phyloP scores from a whole-genome alignment of 2,888 invertebrate genomes.

The Pandemis cinnamomeana region DNA sequence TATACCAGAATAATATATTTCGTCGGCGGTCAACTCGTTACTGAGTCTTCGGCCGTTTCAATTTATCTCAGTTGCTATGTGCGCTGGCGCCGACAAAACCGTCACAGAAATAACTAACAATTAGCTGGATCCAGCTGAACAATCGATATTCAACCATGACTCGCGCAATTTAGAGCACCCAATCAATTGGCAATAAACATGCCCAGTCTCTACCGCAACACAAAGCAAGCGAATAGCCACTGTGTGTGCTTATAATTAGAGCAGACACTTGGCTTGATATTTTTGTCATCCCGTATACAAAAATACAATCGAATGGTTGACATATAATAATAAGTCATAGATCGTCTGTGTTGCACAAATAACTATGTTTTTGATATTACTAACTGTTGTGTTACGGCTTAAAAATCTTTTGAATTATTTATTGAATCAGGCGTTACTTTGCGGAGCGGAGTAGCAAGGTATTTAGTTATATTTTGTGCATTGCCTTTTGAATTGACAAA shows the following conservation, averaged over 20 bases:
- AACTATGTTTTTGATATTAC: neutral
- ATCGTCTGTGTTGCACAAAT: neutral
- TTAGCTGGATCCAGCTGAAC: neutral
- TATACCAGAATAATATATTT: neutral
- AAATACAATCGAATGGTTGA: neutral
- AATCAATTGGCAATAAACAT: neutral
- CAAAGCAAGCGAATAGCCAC: neutral
- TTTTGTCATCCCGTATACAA: neutral
- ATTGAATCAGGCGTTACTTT: no score
- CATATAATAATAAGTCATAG: neutral
- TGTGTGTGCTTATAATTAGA: neutral
- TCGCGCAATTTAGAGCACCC: neutral
- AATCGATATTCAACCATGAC: conserved; percentile 4
- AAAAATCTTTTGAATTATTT: neutral
- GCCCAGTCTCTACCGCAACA: neutral
- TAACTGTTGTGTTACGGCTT: neutral
- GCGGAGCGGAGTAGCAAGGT: no score
- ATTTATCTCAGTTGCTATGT: conserved; percentile 27
- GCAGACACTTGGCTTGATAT: neutral
- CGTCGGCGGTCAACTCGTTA: neutral
- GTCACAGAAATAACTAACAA: conserved; percentile 18
- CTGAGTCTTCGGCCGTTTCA: neutral
- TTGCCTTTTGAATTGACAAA: no score
- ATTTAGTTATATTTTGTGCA: no score
- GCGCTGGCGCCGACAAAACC: conserved; percentile 4